Base-by-base conservation (phyloP, 1,140 invertebrate species). In the Adelges cooleyi region DNA sequence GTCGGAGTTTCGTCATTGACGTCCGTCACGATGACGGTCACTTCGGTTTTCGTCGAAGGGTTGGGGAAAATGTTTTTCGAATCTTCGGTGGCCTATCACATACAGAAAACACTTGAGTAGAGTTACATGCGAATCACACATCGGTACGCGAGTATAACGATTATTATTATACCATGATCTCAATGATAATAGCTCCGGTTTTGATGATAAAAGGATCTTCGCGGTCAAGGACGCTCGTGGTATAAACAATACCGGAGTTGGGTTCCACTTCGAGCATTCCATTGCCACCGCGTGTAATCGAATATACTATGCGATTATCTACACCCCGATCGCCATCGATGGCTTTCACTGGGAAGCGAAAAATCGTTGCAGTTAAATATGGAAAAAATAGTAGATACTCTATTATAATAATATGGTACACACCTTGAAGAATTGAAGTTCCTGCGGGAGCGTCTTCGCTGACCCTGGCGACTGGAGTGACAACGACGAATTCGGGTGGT, bases 21-120 rank as follows among this genome's bases (percentile, higher is more conserved):
- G 77, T 98, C 94, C n/a, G 84, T 86, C 9, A 98, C 79, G 65
- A 95, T 91, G 33, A 98, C 83, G 1, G 92, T 95, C 0, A 95
- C 86, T 77, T 95, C 89, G 0, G 92, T 95, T 8, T 82, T 85
- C 1, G 86, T 84, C 54, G 81, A 86, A 1, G 89, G 89, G 20
- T 82, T 72, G 6, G 87, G 87, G 65, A 77, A 74, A 69, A 85
- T 71, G 72, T 73, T 72, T 66, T 76, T 71, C 68, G 81, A 74
- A 69, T 85, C 77, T 77, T 89, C 86, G 67, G 80, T 83, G 15
- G 86, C 86, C 84, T 87, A 69, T 22, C 51, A n/a, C 20, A 25
- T 48, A 2, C 11, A 36, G 18, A 66, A 50, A 54, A 54, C 25
- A 54, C 36, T 10, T 36, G 36, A 18, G n/a, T 33, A 23, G 4